phyloP scores from a whole-genome alignment of 2,113 vertebrate genomes.

The Myrmecobius fasciatus region DNA sequence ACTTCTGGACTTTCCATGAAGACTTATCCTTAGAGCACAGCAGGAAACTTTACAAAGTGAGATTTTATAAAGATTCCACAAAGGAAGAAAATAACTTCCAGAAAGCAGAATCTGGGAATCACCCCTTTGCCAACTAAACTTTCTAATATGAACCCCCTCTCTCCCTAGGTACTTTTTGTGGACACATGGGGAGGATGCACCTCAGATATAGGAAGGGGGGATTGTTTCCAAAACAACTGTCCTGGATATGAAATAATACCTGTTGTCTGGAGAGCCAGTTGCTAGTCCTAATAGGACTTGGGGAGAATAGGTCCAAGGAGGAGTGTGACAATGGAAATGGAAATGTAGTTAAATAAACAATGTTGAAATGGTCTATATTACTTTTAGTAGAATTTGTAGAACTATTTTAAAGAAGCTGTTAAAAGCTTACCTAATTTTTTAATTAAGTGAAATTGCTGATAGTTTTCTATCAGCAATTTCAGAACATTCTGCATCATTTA shows the following conservation, averaged over 20 bases:
- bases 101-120: neutral
- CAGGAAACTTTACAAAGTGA: neutral
- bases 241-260: neutral
- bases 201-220: neutral
- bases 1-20: neutral
- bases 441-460: neutral
- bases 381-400: neutral
- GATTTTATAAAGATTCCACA: neutral
- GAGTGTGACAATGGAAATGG: neutral
- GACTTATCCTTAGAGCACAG: neutral
- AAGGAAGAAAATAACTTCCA: neutral
- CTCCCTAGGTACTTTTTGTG: neutral
- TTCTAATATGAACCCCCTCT: neutral
- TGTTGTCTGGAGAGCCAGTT: neutral
- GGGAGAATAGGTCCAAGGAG: neutral
- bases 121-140: neutral
- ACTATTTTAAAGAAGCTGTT: neutral
- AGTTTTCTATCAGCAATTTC: constrained; percentile 33
- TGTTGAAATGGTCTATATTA: neutral
- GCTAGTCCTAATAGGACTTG: neutral
- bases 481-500: constrained; percentile 47
- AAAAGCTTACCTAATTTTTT: constrained; percentile 7
- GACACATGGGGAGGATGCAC: neutral
- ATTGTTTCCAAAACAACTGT: neutral
- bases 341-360: neutral